Percentiles rank a stretch among this genome's conserved stretches.
Conservation (phyloP, 2,797 vertebrate genomes). For the Poecilia velifera region DNA sequence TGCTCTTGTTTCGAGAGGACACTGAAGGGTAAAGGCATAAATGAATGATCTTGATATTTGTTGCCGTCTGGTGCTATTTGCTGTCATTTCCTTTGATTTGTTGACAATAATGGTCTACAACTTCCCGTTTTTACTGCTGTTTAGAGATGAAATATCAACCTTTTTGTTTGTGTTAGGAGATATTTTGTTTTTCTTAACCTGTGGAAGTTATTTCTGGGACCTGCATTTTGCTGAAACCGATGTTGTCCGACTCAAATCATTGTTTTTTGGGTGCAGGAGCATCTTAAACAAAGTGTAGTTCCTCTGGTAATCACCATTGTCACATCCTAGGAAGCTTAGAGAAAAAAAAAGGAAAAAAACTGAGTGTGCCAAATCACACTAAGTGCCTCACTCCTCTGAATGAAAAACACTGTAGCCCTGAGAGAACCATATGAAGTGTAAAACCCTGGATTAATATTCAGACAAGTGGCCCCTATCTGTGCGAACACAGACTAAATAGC, state of each 20-base stretch:
- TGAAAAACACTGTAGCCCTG: slow-evolving; percentile 69
- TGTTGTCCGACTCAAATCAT: slow-evolving; percentile 39
- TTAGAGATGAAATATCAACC: not conserved
- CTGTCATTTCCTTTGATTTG: slow-evolving; percentile 1
- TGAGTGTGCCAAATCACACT: slow-evolving; percentile 67
- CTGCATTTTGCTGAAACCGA: slow-evolving; percentile 22
- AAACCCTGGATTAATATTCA: slow-evolving; percentile 79
- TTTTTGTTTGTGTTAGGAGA: not conserved
- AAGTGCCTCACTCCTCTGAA: slow-evolving; percentile 62
- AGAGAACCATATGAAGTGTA: slow-evolving; percentile 73
- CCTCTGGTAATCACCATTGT: slow-evolving; percentile 65
- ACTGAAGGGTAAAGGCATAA: not conserved
- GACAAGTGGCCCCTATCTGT: slow-evolving; percentile 76
- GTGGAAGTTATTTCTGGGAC: slow-evolving; percentile 12
- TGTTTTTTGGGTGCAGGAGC: slow-evolving; percentile 33
- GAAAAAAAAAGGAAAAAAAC: slow-evolving; percentile 25
- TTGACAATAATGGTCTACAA: not conserved
- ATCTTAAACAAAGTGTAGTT: slow-evolving; percentile 51
- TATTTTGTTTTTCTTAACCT: not conserved
- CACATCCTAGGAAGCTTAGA: slow-evolving; percentile 58
- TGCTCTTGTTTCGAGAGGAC: not conserved
- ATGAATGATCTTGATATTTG: not conserved
- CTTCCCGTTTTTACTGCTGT: not conserved
- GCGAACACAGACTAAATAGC: slow-evolving; percentile 79
- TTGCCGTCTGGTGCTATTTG: not conserved